A percentile compares a stretch with the other conserved stretches of the same genome.
Conservation (phyloP, 2,888 invertebrate species). For the Cenopis cana region DNA sequence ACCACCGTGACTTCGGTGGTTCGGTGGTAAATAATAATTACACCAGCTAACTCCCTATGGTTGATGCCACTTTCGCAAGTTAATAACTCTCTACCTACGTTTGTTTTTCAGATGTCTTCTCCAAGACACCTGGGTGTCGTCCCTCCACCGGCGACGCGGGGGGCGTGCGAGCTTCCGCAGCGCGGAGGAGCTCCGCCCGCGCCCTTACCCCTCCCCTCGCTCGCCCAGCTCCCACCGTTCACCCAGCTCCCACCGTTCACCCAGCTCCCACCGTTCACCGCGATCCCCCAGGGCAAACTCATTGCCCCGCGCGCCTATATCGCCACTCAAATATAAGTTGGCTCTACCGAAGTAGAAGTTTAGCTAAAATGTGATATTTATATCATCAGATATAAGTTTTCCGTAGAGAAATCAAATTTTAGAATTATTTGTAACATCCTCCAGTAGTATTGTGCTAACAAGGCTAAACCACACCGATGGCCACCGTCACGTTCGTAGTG, state of each 20-base stretch:
- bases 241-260: background rate
- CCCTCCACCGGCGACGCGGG: constrained; percentile 69
- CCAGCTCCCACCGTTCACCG: constrained; percentile 47
- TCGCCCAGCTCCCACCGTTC: no score
- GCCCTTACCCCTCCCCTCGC: constrained; percentile 61
- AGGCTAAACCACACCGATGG: no score
- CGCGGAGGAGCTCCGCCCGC: constrained; percentile 71
- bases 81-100: background rate
- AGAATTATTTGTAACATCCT: no score
- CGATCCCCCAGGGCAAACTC: constrained; percentile 59
- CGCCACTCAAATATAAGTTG: constrained; percentile 65
- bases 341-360: constrained; percentile 21
- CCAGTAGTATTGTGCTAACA: no score
- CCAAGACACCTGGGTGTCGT: constrained; percentile 71
- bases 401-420: no score
- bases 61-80: no score
- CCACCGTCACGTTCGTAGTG: no score
- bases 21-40: no score
- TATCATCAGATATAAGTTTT: no score
- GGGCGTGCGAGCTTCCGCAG: constrained; percentile 70
- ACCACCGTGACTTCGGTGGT: no score
- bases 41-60: no score
- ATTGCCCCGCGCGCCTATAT: constrained; percentile 61
- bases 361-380: no score
- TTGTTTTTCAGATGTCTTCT: constrained; percentile 71